Evolutionary conservation across 2,888 invertebrate species (phyloP).

Genomic region (Ashinkailepas kermadecensis): DNA sequence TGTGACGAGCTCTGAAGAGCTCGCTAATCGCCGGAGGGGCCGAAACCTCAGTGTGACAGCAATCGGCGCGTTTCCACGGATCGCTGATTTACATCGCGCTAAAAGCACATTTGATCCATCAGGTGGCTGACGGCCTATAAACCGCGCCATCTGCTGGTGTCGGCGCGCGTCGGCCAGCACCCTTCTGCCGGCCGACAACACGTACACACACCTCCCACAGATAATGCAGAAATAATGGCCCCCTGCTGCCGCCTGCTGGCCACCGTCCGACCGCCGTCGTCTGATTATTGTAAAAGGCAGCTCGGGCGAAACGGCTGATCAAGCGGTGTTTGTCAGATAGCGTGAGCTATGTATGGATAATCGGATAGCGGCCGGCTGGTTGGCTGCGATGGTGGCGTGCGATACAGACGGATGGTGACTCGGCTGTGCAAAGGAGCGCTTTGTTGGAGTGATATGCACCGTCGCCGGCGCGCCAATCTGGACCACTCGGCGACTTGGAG

Average conservation of each 20-base stretch:
- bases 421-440: too few relatives aligned
- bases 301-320: neutral
- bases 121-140: neutral
- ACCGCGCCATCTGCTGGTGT: neutral
- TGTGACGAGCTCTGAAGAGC: too few relatives aligned
- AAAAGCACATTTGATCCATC: slow-evolving; percentile 20
- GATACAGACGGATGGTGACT: too few relatives aligned
- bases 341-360: too few relatives aligned
- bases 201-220: neutral
- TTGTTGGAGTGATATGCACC: too few relatives aligned
- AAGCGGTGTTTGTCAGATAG: neutral
- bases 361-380: too few relatives aligned
- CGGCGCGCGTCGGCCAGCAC: neutral
- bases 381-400: too few relatives aligned
- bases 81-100: neutral
- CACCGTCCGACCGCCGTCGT: neutral
- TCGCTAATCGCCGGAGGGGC: too few relatives aligned
- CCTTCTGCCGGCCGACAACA: neutral
- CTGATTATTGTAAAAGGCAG: neutral
- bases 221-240: slow-evolving; percentile 8
- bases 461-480: too few relatives aligned
- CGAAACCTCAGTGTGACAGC: too few relatives aligned
- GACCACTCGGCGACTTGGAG: too few relatives aligned
- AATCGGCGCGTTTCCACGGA: neutral
- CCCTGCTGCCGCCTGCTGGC: neutral